Evolutionary conservation across 2,888 invertebrate species (phyloP), one percentile per base, ranked within the genome.

Genomic region (Cetonia aurata): DNA sequence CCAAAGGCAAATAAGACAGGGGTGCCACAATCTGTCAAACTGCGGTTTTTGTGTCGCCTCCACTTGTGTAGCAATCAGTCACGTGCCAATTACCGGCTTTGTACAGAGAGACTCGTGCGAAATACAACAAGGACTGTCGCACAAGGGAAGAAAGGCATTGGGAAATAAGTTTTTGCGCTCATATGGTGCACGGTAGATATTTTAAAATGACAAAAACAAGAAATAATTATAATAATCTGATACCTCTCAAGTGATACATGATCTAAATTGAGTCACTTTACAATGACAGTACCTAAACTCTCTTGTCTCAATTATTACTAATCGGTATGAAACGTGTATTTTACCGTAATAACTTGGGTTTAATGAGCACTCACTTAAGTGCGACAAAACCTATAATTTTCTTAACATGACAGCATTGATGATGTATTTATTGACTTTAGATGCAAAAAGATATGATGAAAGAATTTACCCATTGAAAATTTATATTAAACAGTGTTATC

Each of bases 41-140:
- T 71, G 72, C 59, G 75, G 71, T 71, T 33, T 56, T 69, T 48
- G 71, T 70, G 75, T 76, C 76, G 66, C 72, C 74, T 76, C 72
- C 72, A 71, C 71, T 76, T 76, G 71, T 71, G 71, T 71, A 67
- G 76, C 71, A 76, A 76, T 76, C 75, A 74, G 74, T 76, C 76
- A 75, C 69, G 74, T 74, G 74, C 73, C 74, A 75, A 75, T 75
- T 75, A 75, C 72, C 70, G 69, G 72, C 72, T 74, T 73, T 71
- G 17, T 67, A 25, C 25, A 66, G 41, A 56, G 67, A 56, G 67
- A 48, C 62, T 62, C 62, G 62, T 62, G 62, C 62, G 48, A 62
- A 62, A 62, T 48, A 33, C 48, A 62, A 17, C 9, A 62, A 62
- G 33, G 62, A 62, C 48, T 48, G 31, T 48, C 48, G 9, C 48